phyloP scores from a whole-genome alignment of 2,113 vertebrate species.

The Stercorarius parasiticus region DNA sequence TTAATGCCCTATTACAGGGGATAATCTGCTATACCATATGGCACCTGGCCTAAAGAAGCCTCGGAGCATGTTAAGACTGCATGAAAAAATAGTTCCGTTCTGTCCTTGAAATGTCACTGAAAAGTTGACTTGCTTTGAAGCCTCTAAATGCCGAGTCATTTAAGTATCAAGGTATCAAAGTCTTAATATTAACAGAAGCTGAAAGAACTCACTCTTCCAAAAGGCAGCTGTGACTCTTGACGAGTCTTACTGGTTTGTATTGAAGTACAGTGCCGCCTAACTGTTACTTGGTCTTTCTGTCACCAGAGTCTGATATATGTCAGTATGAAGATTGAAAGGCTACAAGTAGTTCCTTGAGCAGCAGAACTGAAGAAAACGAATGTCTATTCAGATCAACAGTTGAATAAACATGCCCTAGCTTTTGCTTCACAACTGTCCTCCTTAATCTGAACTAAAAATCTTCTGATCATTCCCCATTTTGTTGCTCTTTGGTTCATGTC shows the following conservation, averaged over 20 bases:
- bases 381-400: not conserved
- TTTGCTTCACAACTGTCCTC: not conserved
- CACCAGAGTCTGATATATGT: not conserved
- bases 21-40: not conserved
- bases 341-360: not conserved
- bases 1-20: not conserved
- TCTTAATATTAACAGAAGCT: not conserved
- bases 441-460: not conserved
- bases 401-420: not conserved
- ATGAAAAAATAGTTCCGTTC: not conserved
- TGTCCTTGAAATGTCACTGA: not conserved
- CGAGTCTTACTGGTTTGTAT: not conserved
- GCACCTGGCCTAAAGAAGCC: not conserved
- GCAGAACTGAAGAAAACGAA: not conserved
- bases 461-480: not conserved
- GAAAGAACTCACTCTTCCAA: not conserved
- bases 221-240: not conserved
- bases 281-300: not conserved
- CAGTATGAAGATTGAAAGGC: not conserved
- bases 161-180: not conserved
- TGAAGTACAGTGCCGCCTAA: not conserved
- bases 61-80: not conserved
- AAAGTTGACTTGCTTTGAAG: not conserved
- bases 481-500: not conserved
- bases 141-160: not conserved